Base-by-base conservation (phyloP, 2,797 vertebrate species). In the Amniataba percoides region DNA sequence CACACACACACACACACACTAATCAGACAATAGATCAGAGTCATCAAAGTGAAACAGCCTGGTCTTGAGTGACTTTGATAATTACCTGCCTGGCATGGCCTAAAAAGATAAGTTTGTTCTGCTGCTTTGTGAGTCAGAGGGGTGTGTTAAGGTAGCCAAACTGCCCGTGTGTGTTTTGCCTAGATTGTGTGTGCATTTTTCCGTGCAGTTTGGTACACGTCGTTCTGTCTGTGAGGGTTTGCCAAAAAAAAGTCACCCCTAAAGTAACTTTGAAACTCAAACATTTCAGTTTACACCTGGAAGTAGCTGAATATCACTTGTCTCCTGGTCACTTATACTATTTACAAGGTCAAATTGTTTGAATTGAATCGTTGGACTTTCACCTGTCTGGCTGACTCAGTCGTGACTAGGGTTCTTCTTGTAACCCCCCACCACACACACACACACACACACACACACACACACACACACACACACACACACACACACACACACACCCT, bases 61-160 rank as follows among this genome's bases (percentile, higher is more conserved):
- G 71, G 57, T 68, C 67, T 80, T 61, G 46, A 67, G 59, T 70
- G 67, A 74, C 66, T 88, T 81, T 72, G 74, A 75, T 85, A 71
- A 78, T 75, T 71, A 67, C 36, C 58, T 68, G 61, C 46, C 48
- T 82, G 70, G 65, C 34, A 34, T 66, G 23, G 67, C 42, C 78
- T 83, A n/a, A 80, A 78, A 78, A 56, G 58, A 70, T 67, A 67
- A 43, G 61, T 71, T 78, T 71, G 57, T 40, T 69, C 34, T 51
- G 16, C 39, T 72, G 67, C 45, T 80, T 49, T 75, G 64, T 62
- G 53, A 74, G 64, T 82, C 53, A 58, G 48, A 57, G 60, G 40
- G 43, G 18, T 68, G 61, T 34, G 40, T 85, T 58, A 64, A 49
- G 71, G 19, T n/a, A 61, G 62, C 48, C 69, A 71, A 74, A 58